Evolutionary conservation across 2,888 invertebrate species (phyloP).

Genomic region (Lordiphosa andalusiaca): DNA sequence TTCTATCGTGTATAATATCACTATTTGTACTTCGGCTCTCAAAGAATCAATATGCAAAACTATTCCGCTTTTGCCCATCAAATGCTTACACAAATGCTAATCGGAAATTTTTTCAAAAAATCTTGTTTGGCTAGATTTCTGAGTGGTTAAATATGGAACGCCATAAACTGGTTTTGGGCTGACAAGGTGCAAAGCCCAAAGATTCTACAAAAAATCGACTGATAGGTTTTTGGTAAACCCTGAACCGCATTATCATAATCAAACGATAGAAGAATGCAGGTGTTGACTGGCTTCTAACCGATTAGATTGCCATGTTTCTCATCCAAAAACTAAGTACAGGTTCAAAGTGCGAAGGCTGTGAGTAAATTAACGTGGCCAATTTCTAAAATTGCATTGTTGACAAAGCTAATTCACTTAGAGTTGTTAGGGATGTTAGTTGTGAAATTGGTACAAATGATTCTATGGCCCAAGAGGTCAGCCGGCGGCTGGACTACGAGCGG

Average conservation of each 20-base stretch:
- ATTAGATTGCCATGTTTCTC: constrained; percentile 24
- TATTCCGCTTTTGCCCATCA: neutral
- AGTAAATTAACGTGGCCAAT: constrained; percentile 1
- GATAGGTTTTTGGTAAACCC: constrained; percentile 6
- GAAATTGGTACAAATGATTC: too few species aligned
- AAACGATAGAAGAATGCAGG: neutral
- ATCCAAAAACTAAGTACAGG: constrained; percentile 2
- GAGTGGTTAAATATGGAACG: too few species aligned
- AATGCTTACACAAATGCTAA: constrained; percentile 1
- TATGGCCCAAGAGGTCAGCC: too few species aligned
- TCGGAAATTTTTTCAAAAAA: neutral
- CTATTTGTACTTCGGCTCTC: neutral
- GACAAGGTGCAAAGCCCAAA: constrained; percentile 29
- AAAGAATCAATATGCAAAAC: constrained; percentile 5
- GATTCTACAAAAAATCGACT: constrained; percentile 15
- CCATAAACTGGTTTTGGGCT: constrained; percentile 26
- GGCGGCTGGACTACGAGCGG: constrained; percentile 34
- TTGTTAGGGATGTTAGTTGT: neutral
- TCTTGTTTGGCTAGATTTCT: constrained; percentile 1
- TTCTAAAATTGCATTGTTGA: constrained; percentile 29
- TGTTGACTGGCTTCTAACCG: constrained; percentile 4
- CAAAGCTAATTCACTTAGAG: constrained; percentile 12
- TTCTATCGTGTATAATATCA: neutral
- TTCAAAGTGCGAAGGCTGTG: constrained; percentile 36
- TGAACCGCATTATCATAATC: constrained; percentile 24